phyloP scores from a whole-genome alignment of 53 echinoderm and acorn worm genomes.

The Temnopleurus reevesii region DNA sequence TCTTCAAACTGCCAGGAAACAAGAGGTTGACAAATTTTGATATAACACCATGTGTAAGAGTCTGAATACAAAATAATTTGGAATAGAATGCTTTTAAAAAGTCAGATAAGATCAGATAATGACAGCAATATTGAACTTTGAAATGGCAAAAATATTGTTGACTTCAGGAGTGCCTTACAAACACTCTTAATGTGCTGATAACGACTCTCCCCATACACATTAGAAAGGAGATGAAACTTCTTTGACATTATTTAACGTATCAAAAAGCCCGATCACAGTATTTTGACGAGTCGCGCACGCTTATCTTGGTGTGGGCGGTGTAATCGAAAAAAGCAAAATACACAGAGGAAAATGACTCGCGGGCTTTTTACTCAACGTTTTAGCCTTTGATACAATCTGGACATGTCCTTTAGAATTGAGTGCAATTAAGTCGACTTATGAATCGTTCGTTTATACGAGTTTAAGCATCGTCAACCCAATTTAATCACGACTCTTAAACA shows the following conservation, averaged over 20 bases:
- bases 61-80: too few relatives aligned
- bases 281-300: not conserved
- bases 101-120: too few relatives aligned
- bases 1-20: too few relatives aligned
- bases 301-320: not conserved
- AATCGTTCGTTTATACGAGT: not conserved
- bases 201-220: too few relatives aligned
- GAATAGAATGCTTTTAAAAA: too few relatives aligned
- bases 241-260: too few relatives aligned
- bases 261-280: too few relatives aligned
- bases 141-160: not conserved
- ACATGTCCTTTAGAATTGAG: not conserved
- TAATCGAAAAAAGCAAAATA: not conserved
- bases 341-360: not conserved
- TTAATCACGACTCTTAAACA: constrained; percentile 4
- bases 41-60: too few relatives aligned
- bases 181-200: not conserved
- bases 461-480: not conserved
- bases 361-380: not conserved
- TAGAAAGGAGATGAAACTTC: too few relatives aligned
- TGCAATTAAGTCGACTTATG: not conserved
- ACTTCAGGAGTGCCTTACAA: constrained; percentile 7
- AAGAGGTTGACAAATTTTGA: too few relatives aligned
- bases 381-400: not conserved
- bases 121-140: not conserved